Evolutionary conservation across 1,140 invertebrate genomes (phyloP).

Genomic region (Aricia agestis): DNA sequence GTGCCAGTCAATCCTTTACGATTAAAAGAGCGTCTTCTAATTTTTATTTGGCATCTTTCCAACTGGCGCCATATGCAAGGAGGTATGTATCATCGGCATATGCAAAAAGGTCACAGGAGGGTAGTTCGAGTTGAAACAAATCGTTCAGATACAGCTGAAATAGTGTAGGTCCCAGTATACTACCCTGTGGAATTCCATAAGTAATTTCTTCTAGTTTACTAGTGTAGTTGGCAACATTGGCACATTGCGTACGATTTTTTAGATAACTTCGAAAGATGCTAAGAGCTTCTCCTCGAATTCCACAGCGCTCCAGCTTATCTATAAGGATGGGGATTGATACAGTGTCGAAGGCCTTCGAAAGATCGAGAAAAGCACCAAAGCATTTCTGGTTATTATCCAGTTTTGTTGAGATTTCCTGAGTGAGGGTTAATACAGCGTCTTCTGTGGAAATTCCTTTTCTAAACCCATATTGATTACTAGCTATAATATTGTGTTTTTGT

Average conservation of each 20-base stretch:
- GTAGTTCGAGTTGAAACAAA: constrained; percentile 22
- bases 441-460: not conserved
- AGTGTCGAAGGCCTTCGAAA: not conserved
- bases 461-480: not conserved
- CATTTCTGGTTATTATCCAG: not conserved
- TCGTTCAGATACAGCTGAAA: constrained; percentile 32
- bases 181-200: too few relatives aligned
- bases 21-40: too few relatives aligned
- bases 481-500: not conserved
- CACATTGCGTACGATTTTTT: constrained; percentile 18
- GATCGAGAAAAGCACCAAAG: not conserved
- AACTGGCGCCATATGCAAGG: constrained; percentile 26
- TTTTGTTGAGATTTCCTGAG: not conserved
- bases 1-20: too few relatives aligned
- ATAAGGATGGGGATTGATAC: not conserved
- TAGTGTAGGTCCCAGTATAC: constrained; percentile 25
- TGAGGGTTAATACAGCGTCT: not conserved
- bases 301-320: not conserved
- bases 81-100: constrained; percentile 34
- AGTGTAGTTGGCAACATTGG: constrained; percentile 14
- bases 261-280: constrained; percentile 10
- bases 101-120: constrained; percentile 27
- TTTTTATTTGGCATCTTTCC: not conserved
- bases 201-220: constrained; percentile 5
- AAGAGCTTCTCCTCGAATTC: not conserved